Conservation (phyloP, 2,797 vertebrate genomes). For the Hirundo rustica region DNA sequence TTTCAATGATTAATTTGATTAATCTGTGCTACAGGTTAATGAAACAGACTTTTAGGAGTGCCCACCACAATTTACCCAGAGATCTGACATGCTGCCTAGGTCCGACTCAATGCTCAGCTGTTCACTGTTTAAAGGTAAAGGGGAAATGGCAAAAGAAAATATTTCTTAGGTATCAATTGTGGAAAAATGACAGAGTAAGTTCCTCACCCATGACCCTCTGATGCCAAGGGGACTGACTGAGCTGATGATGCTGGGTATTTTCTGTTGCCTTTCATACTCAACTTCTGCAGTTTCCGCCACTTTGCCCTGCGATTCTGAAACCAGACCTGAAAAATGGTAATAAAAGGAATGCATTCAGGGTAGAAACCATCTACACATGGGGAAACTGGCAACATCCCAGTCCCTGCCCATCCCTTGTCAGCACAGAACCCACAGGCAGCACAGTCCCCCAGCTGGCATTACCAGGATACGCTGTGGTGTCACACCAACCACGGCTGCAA, state of each 20-base stretch:
- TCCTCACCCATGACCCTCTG: conserved; percentile 16
- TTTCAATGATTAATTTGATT: neutral
- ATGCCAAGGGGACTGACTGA: neutral
- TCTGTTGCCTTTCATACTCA: conserved; percentile 68
- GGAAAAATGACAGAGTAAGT: neutral
- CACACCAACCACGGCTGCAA: conserved; percentile 88
- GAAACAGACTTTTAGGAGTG: neutral
- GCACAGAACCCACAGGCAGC: neutral
- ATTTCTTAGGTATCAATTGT: neutral
- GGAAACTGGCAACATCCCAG: neutral
- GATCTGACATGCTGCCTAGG: neutral
- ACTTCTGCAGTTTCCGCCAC: conserved; percentile 86
- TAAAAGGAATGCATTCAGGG: neutral
- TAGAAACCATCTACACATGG: neutral
- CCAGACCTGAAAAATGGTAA: conserved; percentile 84
- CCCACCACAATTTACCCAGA: neutral
- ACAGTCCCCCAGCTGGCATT: neutral
- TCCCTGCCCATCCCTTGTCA: neutral
- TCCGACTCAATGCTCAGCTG: neutral
- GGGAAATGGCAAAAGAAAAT: neutral
- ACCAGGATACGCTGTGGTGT: conserved; percentile 96
- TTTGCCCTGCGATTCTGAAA: conserved; percentile 97
- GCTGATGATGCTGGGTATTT: neutral
- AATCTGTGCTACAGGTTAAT: neutral
- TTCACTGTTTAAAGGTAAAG: neutral